phyloP scores from a whole-genome alignment of 2,888 invertebrate species.

The Amphimallon solstitiale region DNA sequence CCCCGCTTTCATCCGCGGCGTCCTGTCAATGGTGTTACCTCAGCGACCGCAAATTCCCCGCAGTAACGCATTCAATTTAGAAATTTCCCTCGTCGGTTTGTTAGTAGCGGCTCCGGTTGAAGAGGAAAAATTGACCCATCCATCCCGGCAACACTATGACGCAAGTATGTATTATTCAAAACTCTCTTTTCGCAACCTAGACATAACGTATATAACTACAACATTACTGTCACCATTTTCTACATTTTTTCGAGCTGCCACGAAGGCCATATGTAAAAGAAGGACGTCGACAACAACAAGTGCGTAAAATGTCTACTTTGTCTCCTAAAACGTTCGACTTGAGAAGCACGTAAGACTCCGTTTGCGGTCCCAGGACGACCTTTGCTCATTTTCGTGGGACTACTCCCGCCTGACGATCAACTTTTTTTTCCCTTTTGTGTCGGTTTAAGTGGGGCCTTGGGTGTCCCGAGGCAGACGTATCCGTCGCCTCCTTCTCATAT shows the following conservation, averaged over 20 bases:
- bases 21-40: constrained; percentile 15
- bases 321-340: background rate
- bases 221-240: background rate
- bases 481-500: constrained; percentile 51
- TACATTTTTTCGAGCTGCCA: background rate
- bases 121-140: constrained; percentile 26
- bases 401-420: constrained; percentile 8
- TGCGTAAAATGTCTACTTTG: constrained; percentile 16
- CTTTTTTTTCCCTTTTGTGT: constrained; percentile 17
- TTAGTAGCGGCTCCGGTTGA: background rate
- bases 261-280: background rate
- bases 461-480: constrained; percentile 50
- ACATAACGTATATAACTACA: background rate
- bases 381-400: constrained; percentile 20
- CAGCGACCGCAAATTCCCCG: constrained; percentile 27
- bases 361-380: constrained; percentile 1
- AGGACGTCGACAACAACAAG: constrained; percentile 22
- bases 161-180: constrained; percentile 23
- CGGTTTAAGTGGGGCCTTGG: constrained; percentile 6
- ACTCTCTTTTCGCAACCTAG: background rate
- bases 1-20: background rate
- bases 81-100: constrained; percentile 11
- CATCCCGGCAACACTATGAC: constrained; percentile 8
- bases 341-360: constrained; percentile 6
- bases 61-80: constrained; percentile 28